Percentiles rank a stretch among this genome's conserved stretches.
phyloP scores from a whole-genome alignment of 1,140 invertebrate species.

The Bombus picipes region DNA sequence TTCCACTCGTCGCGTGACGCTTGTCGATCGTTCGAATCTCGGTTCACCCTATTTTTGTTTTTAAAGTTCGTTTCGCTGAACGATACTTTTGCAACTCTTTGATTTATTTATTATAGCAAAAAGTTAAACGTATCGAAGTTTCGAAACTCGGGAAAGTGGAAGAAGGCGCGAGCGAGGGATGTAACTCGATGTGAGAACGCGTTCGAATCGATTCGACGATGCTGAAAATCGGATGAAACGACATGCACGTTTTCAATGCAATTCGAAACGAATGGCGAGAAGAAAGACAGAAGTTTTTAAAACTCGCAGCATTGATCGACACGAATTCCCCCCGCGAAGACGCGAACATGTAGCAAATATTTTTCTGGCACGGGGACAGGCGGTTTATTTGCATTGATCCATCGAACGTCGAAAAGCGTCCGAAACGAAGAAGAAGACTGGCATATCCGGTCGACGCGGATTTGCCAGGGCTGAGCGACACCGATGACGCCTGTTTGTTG shows the following conservation, averaged over 20 bases:
- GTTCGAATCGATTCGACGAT: too few relatives aligned
- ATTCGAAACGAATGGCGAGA: constrained; percentile 14
- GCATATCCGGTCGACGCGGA: constrained; percentile 71
- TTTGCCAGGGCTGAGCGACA: constrained; percentile 59
- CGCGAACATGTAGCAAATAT: constrained; percentile 58
- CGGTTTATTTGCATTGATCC: constrained; percentile 75
- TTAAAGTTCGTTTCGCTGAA: background rate
- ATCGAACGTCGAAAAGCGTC: constrained; percentile 65
- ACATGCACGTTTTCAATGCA: background rate
- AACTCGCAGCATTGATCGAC: constrained; percentile 22
- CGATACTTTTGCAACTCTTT: background rate
- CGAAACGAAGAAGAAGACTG: constrained; percentile 61
- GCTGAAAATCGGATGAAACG: too few relatives aligned
- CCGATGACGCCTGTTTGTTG: constrained; percentile 73
- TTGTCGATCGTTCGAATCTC: too few relatives aligned
- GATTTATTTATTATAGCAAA: background rate
- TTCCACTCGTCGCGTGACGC: too few relatives aligned
- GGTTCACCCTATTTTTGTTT: background rate
- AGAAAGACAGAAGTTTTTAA: background rate
- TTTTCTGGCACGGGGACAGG: constrained; percentile 58
- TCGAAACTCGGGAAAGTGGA: too few relatives aligned
- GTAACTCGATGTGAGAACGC: too few relatives aligned
- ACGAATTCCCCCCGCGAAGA: constrained; percentile 5
- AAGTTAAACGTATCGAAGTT: background rate
- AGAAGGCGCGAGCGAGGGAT: too few relatives aligned